Evolutionary conservation across 2,113 vertebrate species (phyloP).

Genomic region (Heliornis fulica): DNA sequence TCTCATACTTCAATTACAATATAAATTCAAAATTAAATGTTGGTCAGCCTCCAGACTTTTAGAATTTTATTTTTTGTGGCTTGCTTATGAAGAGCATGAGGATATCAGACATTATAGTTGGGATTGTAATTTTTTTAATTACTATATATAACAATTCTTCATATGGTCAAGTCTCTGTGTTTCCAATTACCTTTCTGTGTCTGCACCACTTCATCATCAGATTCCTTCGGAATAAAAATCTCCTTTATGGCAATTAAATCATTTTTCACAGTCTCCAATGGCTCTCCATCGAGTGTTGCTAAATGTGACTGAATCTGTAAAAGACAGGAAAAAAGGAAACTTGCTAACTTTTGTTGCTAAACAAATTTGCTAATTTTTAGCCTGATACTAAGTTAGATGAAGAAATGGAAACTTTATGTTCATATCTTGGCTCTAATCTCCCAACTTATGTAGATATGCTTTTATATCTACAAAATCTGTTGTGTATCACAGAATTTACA

Average conservation of each 20-base stretch:
- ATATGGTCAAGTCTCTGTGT: not conserved
- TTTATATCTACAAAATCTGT: not conserved
- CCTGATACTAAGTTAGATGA: not conserved
- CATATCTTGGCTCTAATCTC: not conserved
- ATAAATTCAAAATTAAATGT: not conserved
- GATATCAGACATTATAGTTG: not conserved
- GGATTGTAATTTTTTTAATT: not conserved
- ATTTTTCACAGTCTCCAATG: slow-evolving; percentile 84
- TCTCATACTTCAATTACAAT: not conserved
- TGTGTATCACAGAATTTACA: not conserved
- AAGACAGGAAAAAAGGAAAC: not conserved
- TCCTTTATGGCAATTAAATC: slow-evolving; percentile 91
- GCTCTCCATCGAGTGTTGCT: slow-evolving; percentile 79
- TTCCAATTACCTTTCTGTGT: slow-evolving; percentile 83
- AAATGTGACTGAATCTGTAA: slow-evolving; percentile 89
- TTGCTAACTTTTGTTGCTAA: no score
- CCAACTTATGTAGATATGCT: not conserved
- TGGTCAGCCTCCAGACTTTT: not conserved
- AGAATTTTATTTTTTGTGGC: not conserved
- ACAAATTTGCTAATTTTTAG: not conserved
- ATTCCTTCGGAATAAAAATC: slow-evolving; percentile 84
- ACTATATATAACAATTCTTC: not conserved
- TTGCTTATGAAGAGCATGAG: not conserved
- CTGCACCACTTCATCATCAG: slow-evolving; percentile 68
- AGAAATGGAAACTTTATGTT: not conserved